Conservation (phyloP, 2,797 vertebrate species). For the Chelidonichthys spinosus region DNA sequence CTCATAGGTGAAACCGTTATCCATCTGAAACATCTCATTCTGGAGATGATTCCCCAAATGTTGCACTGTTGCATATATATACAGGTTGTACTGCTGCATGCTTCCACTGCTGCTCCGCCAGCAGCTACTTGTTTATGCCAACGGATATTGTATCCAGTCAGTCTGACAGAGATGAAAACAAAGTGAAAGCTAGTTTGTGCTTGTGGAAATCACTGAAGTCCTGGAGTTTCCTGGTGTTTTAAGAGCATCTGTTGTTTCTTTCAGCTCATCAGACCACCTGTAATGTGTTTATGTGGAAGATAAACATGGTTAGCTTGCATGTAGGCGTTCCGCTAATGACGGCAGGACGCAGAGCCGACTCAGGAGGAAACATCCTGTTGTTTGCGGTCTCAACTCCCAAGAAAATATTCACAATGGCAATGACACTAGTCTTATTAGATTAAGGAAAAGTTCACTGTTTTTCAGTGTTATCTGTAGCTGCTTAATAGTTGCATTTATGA, state of each 20-base stretch:
- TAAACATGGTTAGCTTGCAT: not conserved
- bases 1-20: no score
- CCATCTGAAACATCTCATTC: no score
- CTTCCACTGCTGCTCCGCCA: not conserved
- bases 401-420: not conserved
- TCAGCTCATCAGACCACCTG: not conserved
- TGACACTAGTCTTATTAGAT: not conserved
- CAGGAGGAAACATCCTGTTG: slow-evolving; percentile 3
- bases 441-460: slow-evolving; percentile 31
- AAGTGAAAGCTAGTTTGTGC: slow-evolving; percentile 1
- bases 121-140: not conserved
- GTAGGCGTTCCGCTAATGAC: slow-evolving; percentile 1
- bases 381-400: not conserved
- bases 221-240: not conserved
- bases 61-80: not conserved
- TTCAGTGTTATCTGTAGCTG: not conserved
- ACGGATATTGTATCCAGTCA: not conserved
- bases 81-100: not conserved
- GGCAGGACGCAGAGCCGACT: slow-evolving; percentile 21
- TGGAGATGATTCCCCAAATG: not conserved
- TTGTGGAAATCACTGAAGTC: slow-evolving; percentile 5
- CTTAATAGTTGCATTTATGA: not conserved
- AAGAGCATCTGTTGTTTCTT: slow-evolving; percentile 8
- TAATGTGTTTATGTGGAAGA: not conserved
- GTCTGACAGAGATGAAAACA: not conserved